A percentile compares a stretch with the other conserved stretches of the same genome.
These are phyloP conservation scores for Dromius quadrimaculatus DNA, from an alignment of 2,888 invertebrate genomes.

Conservation along the genomic window DNA sequence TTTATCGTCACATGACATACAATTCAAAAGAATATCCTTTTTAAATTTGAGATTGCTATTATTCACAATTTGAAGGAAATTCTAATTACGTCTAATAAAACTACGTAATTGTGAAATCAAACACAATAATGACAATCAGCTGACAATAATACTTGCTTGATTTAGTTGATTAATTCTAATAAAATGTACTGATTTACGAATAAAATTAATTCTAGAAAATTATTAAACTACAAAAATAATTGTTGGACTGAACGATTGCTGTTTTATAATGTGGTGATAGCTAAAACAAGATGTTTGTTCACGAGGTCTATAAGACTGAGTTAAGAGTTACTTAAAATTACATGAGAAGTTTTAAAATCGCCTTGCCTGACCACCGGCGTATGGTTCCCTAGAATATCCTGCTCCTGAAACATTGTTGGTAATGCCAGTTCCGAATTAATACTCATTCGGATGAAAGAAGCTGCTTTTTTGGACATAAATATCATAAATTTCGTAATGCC, in stretches of 20 bases:
- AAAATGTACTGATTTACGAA: slow-evolving; percentile 28
- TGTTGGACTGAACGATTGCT: slow-evolving; percentile 10
- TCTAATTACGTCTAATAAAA: slow-evolving; percentile 16
- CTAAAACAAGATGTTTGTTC: slow-evolving; percentile 24
- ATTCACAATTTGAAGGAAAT: slow-evolving; percentile 11
- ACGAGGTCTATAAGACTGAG: slow-evolving; percentile 25
- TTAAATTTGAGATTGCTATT: slow-evolving; percentile 32
- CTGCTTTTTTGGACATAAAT: slow-evolving; percentile 16
- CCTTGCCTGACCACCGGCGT: slow-evolving; percentile 45
- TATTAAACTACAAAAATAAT: slow-evolving; percentile 15
- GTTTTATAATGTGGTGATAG: background rate
- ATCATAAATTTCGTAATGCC: slow-evolving; percentile 39
- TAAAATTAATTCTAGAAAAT: slow-evolving; percentile 11
- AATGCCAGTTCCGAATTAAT: slow-evolving; percentile 45
- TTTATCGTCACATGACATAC: slow-evolving; percentile 46
- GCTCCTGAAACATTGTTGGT: slow-evolving; percentile 48
- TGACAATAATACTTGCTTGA: slow-evolving; percentile 29
- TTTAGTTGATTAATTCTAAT: slow-evolving; percentile 19
- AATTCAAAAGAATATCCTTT: slow-evolving; percentile 17
- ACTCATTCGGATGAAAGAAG: slow-evolving; percentile 31
- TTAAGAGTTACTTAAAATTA: slow-evolving; percentile 41
- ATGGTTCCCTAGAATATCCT: slow-evolving; percentile 51
- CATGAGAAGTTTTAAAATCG: slow-evolving; percentile 43
- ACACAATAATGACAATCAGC: slow-evolving; percentile 29
- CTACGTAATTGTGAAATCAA: slow-evolving; percentile 13